These are phyloP conservation scores for Teleiodes luculella DNA, from an alignment of 2,888 invertebrate species.

Conservation along the genomic window DNA sequence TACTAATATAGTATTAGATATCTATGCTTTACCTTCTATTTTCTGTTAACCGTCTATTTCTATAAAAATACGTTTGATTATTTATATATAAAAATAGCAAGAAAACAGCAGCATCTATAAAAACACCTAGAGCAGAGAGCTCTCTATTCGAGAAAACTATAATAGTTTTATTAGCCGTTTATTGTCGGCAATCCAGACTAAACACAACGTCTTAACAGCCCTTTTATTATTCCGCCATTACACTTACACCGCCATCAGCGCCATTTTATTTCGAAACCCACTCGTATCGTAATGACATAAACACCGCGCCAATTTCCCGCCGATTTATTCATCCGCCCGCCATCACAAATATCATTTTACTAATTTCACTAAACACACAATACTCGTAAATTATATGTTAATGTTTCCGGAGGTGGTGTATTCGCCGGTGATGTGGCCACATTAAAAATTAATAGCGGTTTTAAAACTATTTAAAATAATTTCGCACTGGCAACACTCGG, in stretches of 20 bases:
- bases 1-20: no score
- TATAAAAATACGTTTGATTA: no score
- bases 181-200: background rate
- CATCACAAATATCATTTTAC: constrained; percentile 63
- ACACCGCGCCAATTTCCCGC: constrained; percentile 51
- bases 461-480: constrained; percentile 74
- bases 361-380: constrained; percentile 71
- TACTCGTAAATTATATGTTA: constrained; percentile 71
- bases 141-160: background rate
- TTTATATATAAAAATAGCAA: background rate
- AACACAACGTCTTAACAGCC: background rate
- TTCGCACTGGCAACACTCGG: constrained; percentile 65
- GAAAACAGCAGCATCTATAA: background rate
- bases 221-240: constrained; percentile 10
- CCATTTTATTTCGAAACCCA: constrained; percentile 40
- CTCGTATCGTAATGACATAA: constrained; percentile 44
- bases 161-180: constrained; percentile 9
- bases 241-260: constrained; percentile 18
- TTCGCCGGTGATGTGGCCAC: constrained; percentile 64
- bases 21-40: no score
- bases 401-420: constrained; percentile 70
- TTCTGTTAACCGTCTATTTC: no score
- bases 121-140: background rate
- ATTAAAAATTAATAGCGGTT: constrained; percentile 70
- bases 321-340: constrained; percentile 68